phyloP scores from a whole-genome alignment of 2,113 vertebrate species.

The Beaufortia kweichowensis region DNA sequence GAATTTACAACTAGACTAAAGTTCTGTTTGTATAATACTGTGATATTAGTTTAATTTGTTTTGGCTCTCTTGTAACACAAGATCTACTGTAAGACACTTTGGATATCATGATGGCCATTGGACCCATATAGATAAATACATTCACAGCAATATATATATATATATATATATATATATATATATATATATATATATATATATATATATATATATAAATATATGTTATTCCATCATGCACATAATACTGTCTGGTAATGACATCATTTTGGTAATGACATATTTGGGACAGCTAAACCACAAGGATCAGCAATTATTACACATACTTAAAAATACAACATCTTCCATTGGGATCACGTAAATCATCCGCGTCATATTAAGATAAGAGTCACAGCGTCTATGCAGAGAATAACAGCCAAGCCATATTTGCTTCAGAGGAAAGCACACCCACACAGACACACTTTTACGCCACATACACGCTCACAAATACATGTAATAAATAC shows the following conservation, averaged over 20 bases:
- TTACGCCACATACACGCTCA: slow-evolving; percentile 51
- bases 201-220: slow-evolving; percentile 72
- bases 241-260: slow-evolving; percentile 68
- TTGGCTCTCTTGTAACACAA: slow-evolving; percentile 61
- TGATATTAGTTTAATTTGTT: slow-evolving; percentile 72
- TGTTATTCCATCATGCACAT: slow-evolving; percentile 73
- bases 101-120: slow-evolving; percentile 63
- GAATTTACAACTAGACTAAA: slow-evolving; percentile 73
- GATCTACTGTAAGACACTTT: slow-evolving; percentile 64
- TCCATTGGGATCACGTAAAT: slow-evolving; percentile 11
- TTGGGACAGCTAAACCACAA: slow-evolving; percentile 48
- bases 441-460: slow-evolving; percentile 60
- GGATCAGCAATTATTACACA: slow-evolving; percentile 13
- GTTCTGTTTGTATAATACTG: slow-evolving; percentile 62
- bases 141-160: slow-evolving; percentile 69
- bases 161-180: too few relatives aligned
- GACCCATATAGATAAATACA: slow-evolving; percentile 67
- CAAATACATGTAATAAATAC: slow-evolving; percentile 66
- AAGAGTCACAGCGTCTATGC: slow-evolving; percentile 52
- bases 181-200: too few relatives aligned
- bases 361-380: slow-evolving; percentile 4
- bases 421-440: slow-evolving; percentile 37
- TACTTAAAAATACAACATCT: slow-evolving; percentile 15
- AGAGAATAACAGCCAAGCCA: slow-evolving; percentile 37
- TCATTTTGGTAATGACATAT: slow-evolving; percentile 62